These are phyloP conservation scores for Saguinus midas DNA, from an alignment of 2,113 vertebrate genomes.

Conservation along the genomic window DNA sequence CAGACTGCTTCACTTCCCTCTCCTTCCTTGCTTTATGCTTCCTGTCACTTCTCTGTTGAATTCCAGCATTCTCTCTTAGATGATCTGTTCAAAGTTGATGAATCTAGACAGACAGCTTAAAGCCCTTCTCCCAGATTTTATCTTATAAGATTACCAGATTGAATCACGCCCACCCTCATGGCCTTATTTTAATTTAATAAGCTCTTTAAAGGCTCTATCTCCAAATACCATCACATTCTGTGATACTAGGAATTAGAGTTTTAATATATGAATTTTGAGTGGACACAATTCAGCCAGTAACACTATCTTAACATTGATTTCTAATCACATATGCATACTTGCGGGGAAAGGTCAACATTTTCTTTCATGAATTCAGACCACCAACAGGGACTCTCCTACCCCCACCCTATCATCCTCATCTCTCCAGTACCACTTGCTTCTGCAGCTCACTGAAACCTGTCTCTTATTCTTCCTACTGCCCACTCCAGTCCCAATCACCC, in stretches of 20 bases:
- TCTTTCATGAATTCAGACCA: not conserved
- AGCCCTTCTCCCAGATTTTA: not conserved
- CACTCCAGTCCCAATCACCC: not conserved
- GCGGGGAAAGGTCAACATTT: not conserved
- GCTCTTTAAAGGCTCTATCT: not conserved
- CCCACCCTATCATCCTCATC: fast-evolving
- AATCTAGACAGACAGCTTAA: not conserved
- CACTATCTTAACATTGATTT: not conserved
- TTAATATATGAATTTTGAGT: not conserved
- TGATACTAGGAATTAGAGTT: not conserved
- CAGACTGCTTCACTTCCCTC: not conserved
- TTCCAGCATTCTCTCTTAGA: not conserved
- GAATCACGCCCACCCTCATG: not conserved
- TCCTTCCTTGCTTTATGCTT: not conserved
- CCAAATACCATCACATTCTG: not conserved
- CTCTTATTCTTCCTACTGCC: not conserved
- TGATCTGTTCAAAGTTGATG: not conserved
- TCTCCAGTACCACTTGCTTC: not conserved
- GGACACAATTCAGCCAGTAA: not conserved
- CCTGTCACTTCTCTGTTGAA: not conserved
- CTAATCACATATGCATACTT: not conserved
- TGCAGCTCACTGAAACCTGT: not conserved
- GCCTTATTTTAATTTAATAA: not conserved
- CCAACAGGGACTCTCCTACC: not conserved
- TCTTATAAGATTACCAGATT: not conserved